Conservation (phyloP, 2,888 invertebrate genomes). For the Meta bourneti region DNA sequence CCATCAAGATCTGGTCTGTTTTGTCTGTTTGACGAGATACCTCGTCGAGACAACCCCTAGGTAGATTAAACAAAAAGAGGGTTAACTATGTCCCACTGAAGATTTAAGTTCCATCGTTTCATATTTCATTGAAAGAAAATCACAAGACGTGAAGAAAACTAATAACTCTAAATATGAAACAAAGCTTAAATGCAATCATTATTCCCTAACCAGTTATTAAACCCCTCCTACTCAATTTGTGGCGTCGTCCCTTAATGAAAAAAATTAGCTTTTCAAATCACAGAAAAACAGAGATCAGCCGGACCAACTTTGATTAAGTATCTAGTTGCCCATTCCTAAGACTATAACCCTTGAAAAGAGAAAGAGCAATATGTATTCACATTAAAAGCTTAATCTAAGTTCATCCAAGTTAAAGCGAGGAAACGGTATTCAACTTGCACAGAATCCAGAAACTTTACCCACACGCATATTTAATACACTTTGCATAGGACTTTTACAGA, state of each 20-base stretch:
- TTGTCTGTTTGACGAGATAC: too few relatives aligned
- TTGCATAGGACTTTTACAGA: too few relatives aligned
- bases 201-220: background rate
- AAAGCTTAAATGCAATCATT: conserved; percentile 8
- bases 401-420: conserved; percentile 53
- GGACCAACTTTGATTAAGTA: conserved; percentile 43
- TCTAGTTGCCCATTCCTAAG: background rate
- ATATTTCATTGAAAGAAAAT: background rate
- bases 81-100: too few relatives aligned
- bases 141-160: background rate
- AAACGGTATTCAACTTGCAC: too few relatives aligned
- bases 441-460: too few relatives aligned
- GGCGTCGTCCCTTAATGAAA: conserved; percentile 4
- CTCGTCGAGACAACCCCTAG: too few relatives aligned
- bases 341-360: background rate
- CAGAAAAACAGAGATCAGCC: background rate
- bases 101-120: background rate
- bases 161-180: background rate
- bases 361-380: conserved; percentile 17
- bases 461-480: too few relatives aligned
- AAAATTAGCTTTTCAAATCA: conserved; percentile 12
- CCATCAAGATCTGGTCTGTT: too few relatives aligned
- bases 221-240: background rate
- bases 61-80: too few relatives aligned
- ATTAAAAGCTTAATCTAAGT: conserved; percentile 65